phyloP scores from a whole-genome alignment of 1,140 invertebrate species.

The Anastrepha ludens region DNA sequence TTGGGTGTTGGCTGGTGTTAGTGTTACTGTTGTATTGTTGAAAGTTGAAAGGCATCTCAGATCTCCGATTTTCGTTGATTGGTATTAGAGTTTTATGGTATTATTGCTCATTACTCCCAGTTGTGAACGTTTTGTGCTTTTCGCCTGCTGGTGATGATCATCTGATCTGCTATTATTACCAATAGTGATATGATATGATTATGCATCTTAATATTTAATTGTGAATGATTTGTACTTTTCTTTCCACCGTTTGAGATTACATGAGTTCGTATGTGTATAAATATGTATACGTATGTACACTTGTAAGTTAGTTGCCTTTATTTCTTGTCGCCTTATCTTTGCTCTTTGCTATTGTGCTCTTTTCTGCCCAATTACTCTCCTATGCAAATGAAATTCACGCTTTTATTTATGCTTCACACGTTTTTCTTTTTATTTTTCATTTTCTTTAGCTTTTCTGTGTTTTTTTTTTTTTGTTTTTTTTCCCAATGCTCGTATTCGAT shows the following conservation, averaged over 20 bases:
- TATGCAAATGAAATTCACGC: slow-evolving; percentile 73
- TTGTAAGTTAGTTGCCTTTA: not conserved
- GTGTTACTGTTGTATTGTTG: slow-evolving; percentile 30
- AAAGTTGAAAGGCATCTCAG: slow-evolving; percentile 42
- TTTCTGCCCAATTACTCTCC: slow-evolving; percentile 72
- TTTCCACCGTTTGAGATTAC: slow-evolving; percentile 24
- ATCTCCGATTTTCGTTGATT: slow-evolving; percentile 38
- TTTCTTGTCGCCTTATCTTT: slow-evolving; percentile 1
- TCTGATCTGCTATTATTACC: slow-evolving; percentile 50
- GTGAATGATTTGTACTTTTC: slow-evolving; percentile 73
- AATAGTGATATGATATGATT: slow-evolving; percentile 57
- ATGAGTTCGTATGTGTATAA: not conserved
- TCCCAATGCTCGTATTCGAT: not conserved
- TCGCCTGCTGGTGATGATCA: slow-evolving; percentile 55
- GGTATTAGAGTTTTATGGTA: slow-evolving; percentile 49
- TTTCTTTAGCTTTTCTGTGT: not conserved
- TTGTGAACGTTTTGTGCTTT: slow-evolving; percentile 64
- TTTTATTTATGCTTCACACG: slow-evolving; percentile 73
- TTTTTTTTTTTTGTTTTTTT: not conserved
- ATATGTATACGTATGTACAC: not conserved
- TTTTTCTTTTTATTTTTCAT: slow-evolving; percentile 59
- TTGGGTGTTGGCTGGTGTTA: slow-evolving; percentile 44
- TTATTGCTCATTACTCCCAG: slow-evolving; percentile 50
- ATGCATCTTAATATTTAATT: slow-evolving; percentile 72
- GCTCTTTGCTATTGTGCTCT: slow-evolving; percentile 45